Evolutionary conservation across 64 coral and sea anemone species (phyloP), one percentile per base, ranked within the genome.

Genomic region (Dendronephthya gigantea): DNA sequence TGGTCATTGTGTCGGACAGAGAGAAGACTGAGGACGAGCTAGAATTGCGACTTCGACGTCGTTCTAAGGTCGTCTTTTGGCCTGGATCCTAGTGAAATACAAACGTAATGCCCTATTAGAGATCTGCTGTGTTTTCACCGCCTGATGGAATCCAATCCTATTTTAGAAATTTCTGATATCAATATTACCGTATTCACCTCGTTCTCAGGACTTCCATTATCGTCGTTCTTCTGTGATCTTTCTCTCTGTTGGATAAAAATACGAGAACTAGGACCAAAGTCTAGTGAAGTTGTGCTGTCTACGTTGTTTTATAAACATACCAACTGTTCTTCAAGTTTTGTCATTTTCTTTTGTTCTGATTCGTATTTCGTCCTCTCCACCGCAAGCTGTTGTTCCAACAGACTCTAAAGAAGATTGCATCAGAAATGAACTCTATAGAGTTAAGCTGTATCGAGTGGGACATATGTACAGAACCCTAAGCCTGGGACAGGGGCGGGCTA

Each of bases 351-450:
- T 87, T 83, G 65, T 52, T 97, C 94, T 65, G 89, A 86, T 84
- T 93, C 94, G 66, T 90, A 22, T 41, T 91, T 90, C n/a, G 91
- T 90, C 51, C 83, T 87, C 83, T 97, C 94, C 22, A 97, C 91
- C 4, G 84, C 89, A 41, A 97, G 87, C 68, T 97, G 92, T 55
- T 97, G 94, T 50, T 97, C 94, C 27, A 87, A 70, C 68, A 88
- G 85, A 1, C 74, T 87, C 91, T 92, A 68, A 9, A 37, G n/a
- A n/a, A n/a, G 45, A 89, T 49, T 35, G 65, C 90, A 68, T 1
- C 34, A 39, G 37, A 79, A 79, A 15, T 79, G 9, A 34, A 34
- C 14, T 33, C 34, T 79, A 0, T 34, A 79, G 4, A 4, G 19
- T 79, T 10, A 28, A 79, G 9, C 17, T 7, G 10, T 30, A 33